A percentile compares a stretch with the other conserved stretches of the same genome.
Evolutionary conservation across 2,888 invertebrate genomes (phyloP).

Genomic region (Neoaliturus tenellus): DNA sequence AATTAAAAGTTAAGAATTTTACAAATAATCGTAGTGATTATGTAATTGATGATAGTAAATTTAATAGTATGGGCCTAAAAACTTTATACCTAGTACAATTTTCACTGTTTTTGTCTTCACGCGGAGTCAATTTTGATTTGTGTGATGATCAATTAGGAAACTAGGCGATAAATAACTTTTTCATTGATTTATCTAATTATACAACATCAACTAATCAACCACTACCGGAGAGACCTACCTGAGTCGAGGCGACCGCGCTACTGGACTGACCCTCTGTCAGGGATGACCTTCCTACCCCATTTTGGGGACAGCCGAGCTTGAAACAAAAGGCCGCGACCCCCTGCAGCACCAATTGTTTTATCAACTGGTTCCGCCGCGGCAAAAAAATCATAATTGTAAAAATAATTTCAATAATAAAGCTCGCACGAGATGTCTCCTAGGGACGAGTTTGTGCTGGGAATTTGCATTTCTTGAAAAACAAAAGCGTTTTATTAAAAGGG

Average conservation of each 20-base stretch:
- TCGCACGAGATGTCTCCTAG: constrained; percentile 30
- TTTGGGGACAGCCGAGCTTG: constrained; percentile 24
- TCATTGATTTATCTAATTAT: too few relatives aligned
- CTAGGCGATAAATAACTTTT: too few relatives aligned
- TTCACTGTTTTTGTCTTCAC: too few relatives aligned
- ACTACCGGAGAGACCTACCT: neutral
- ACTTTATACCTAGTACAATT: too few relatives aligned
- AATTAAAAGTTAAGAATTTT: too few relatives aligned
- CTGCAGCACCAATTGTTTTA: constrained; percentile 53
- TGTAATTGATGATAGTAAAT: too few relatives aligned
- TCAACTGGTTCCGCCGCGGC: constrained; percentile 40
- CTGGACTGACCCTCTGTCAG: constrained; percentile 39
- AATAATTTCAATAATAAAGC: constrained; percentile 57
- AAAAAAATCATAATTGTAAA: constrained; percentile 58
- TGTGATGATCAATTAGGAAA: too few relatives aligned
- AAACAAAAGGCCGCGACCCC: constrained; percentile 54
- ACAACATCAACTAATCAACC: too few relatives aligned
- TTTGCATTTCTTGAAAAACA: constrained; percentile 57
- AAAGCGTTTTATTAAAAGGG: constrained; percentile 49
- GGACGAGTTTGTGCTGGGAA: constrained; percentile 17
- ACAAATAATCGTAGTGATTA: too few relatives aligned
- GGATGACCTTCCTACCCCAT: neutral
- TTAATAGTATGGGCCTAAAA: too few relatives aligned
- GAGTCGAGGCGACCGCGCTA: neutral
- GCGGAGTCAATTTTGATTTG: too few relatives aligned